phyloP scores from a whole-genome alignment of 2,888 invertebrate species.

The Microctonus brassicae region DNA sequence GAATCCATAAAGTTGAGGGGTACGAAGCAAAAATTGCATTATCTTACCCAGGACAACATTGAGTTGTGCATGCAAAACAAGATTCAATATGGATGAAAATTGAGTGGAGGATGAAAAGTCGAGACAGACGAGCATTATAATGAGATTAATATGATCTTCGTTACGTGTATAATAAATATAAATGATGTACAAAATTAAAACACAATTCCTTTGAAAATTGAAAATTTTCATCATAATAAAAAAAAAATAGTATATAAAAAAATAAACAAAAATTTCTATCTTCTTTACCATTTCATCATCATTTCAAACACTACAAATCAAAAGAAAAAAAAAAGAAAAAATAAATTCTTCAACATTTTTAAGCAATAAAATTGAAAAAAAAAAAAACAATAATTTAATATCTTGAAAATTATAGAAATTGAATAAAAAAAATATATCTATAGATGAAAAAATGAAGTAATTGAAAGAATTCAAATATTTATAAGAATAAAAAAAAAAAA shows the following conservation, averaged over 20 bases:
- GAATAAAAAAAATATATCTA: no score
- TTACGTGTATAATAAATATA: not conserved
- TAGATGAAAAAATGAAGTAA: no score
- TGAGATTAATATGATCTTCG: conserved; percentile 12
- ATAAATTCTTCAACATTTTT: no score
- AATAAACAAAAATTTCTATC: not conserved
- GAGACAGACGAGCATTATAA: not conserved
- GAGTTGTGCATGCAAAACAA: conserved; percentile 16
- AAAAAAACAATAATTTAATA: no score
- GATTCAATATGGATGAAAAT: conserved; percentile 19
- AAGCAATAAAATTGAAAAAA: no score
- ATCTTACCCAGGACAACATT: conserved; percentile 17
- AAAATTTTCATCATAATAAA: not conserved
- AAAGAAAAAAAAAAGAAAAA: no score
- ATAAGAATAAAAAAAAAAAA: no score
- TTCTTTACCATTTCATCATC: no score
- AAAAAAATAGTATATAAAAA: not conserved
- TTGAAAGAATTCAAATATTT: no score
- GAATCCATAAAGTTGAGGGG: not conserved
- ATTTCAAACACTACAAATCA: no score
- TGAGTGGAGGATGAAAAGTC: not conserved
- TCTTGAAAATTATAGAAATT: no score
- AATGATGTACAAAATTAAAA: not conserved
- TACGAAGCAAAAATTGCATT: conserved; percentile 20
- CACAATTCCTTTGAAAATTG: not conserved